Evolutionary conservation across 2,113 vertebrate species (phyloP).

Genomic region (Lates calcarifer): DNA sequence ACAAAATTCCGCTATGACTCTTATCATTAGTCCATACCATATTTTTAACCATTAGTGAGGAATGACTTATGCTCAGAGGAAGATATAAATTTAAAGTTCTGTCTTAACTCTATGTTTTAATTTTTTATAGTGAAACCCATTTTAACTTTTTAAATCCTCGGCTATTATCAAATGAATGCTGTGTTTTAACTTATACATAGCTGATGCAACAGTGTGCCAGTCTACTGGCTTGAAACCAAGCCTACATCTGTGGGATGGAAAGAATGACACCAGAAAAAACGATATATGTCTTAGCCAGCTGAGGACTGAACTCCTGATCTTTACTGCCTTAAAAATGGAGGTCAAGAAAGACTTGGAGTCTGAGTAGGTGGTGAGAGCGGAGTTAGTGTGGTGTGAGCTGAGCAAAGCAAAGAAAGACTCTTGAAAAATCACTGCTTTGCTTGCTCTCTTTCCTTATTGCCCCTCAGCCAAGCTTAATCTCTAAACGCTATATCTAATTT

Average conservation of each 20-base stretch:
- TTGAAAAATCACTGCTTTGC: constrained; percentile 2
- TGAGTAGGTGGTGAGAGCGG: constrained; percentile 4
- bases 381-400: constrained; percentile 9
- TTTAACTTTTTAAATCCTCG: not conserved
- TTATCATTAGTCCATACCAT: not conserved
- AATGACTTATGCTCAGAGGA: not conserved
- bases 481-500: constrained; percentile 64
- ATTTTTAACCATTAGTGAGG: not conserved
- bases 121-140: not conserved
- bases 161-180: not conserved
- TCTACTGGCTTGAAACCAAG: not conserved
- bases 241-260: not conserved
- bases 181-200: not conserved
- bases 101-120: not conserved
- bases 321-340: not conserved
- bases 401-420: constrained; percentile 20
- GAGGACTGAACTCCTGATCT: not conserved
- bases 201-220: not conserved
- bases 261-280: not conserved
- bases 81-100: no score
- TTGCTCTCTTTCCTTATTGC: constrained; percentile 20
- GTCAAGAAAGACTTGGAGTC: not conserved
- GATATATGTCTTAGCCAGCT: not conserved
- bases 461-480: constrained; percentile 50
- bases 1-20: not conserved